Base-by-base conservation (phyloP, 1,140 invertebrate species). In the Vollenhovia emeryi region DNA sequence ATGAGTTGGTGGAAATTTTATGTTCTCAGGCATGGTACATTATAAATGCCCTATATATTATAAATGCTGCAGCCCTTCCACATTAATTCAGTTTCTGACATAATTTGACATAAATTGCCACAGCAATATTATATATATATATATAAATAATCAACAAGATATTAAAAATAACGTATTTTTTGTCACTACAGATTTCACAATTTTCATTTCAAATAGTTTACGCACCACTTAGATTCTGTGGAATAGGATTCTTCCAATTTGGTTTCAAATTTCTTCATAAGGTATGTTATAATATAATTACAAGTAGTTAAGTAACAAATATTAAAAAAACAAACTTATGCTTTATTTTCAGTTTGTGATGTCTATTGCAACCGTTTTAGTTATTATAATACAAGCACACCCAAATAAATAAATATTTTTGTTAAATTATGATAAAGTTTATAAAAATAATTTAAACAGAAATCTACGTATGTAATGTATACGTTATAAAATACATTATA, bases 241-340 rank as follows among this genome's bases (percentile, higher is more conserved):
- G 64, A 52, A 40, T 69, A 9, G 78, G 78, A n/a, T 24, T 71
- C 15, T 71, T 82, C 11, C 33, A 52, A n/a, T 82, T 71, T 69
- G 50, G 64, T 2, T 69, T 27, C 5, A 68, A 82, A 43, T 71
- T 71, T 40, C 24, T 80, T 36, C 3, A 21, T 2, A 36, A 1
- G 1, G 33, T 64, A 64, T 9, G 60, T 59, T 40, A 57, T 18
- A 27, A 11, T 5, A 21, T 64, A 21, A 62, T 62, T 36, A 9
- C 3, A n/a, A n/a, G n/a, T n/a, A n/a, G n/a, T n/a, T n/a, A n/a
- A n/a, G n/a, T n/a, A n/a, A n/a, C n/a, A n/a, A n/a, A n/a, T n/a
- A n/a, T n/a, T n/a, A n/a, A n/a, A n/a, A n/a, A n/a, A 27, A 30
- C 15, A 33, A 33, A 33, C 30, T 60, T 4, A 1, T n/a, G 15